Evolutionary conservation across 2,113 vertebrate species (phyloP), one percentile per base, ranked within the genome.

Genomic region (Nothocercus julius): DNA sequence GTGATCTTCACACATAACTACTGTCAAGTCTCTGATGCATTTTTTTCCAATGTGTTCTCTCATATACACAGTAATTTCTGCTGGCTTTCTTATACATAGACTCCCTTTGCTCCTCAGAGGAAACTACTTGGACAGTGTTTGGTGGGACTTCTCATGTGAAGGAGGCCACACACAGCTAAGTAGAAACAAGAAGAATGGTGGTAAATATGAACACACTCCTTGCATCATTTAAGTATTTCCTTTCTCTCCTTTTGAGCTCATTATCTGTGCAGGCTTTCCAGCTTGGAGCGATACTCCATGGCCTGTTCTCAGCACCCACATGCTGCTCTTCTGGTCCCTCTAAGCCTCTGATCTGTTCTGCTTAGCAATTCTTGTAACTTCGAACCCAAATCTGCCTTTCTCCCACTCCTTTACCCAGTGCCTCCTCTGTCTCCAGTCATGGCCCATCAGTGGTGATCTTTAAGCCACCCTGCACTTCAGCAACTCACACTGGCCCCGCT

Each of bases 401-500:
- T 38, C n/a, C 45, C 22, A 45, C 18, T 27, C 25, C 14, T 40
- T 54, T 56, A 56, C 27, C 34, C 18, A 15, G 25, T 19, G 75
- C 51, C 56, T 40, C 19, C 49, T 64, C 63, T 62, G 40, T 38
- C 83, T 45, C 47, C 36, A 63, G 44, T 51, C 88, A 47, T 58
- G 63, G 67, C 32, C 63, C 59, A 25, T 59, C 49, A 59, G 13
- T 0, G 3, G 34, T 40, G 63, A 69, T 30, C 49, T 61, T 69
- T 62, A 70, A 75, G 45, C 34, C 32, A 62, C 21, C 16, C 15
- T 1, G 4, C 11, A 7, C 38, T 68, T 77, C 70, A 77, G 61
- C 27, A 58, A 21, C 9, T 56, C 62, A 54, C 4, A 1, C 21
- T n/a, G 40, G 44, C 22, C 19, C 27, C 0, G 1, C 28, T 62